A percentile compares a stretch with the other conserved stretches of the same genome.
Conservation (phyloP, 2,888 invertebrate genomes). For the Himalopsyche anomala region DNA sequence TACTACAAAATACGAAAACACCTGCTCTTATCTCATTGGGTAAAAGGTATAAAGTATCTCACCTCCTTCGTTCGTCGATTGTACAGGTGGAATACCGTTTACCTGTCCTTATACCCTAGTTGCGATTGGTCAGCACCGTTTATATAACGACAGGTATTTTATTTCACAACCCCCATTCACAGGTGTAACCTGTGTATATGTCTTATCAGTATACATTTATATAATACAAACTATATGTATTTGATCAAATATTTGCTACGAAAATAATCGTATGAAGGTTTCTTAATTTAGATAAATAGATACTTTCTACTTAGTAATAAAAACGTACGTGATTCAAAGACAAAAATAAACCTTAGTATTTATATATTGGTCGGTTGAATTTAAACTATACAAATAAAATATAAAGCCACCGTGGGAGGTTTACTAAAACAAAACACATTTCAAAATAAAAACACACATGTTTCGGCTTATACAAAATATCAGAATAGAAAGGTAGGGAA, state of each 20-base stretch:
- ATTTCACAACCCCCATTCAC: background rate
- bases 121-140: slow-evolving; percentile 43
- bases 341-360: no score
- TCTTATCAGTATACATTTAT: background rate
- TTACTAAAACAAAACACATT: background rate
- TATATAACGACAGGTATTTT: background rate
- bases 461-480: background rate
- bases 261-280: no score
- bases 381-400: no score
- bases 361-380: no score
- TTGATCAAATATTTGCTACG: no score
- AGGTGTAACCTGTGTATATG: background rate
- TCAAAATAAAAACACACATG: background rate
- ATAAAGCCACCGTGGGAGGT: no score
- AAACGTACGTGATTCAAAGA: no score
- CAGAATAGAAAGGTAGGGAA: no score
- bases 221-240: background rate
- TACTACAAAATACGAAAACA: slow-evolving; percentile 50
- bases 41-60: slow-evolving; percentile 48
- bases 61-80: slow-evolving; percentile 45
- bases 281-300: no score
- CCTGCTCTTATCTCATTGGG: slow-evolving; percentile 63
- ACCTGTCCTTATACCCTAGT: slow-evolving; percentile 48
- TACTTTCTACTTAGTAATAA: no score
- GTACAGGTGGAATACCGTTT: slow-evolving; percentile 55